Base-by-base conservation (phyloP, 2,888 invertebrate genomes). In the Microctonus brassicae region DNA sequence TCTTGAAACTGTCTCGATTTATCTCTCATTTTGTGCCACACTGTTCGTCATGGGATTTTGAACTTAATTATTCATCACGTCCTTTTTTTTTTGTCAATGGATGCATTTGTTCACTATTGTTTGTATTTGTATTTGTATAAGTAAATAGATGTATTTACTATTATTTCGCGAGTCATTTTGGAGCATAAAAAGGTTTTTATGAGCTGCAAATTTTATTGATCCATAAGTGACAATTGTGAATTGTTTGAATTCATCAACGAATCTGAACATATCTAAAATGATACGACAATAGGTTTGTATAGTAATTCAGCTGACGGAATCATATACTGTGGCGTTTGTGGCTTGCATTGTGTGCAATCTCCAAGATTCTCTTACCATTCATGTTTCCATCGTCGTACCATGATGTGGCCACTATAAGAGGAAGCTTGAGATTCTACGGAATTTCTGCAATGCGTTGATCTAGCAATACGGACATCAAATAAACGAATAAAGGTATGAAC, bases 391-490 rank as follows among this genome's bases (percentile, higher is more conserved):
- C n/a, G 11, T 17, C 17, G 3, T 47, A 17, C 47, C 47, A n/a
- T 17, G 47, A 47, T 17, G 47, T 42, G 34, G 34, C 39, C 71
- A 81, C 80, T 82, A 79, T 82, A 78, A 80, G 84, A 79, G 78
- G 76, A 20, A 33, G 77, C 75, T 78, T 74, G 81, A 80, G 82
- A 72, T 80, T n/a, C 24, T 78, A 77, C 77, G 80, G 83, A 86
- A 86, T 83, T 86, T 86, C 83, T 83, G 84, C 85, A 86, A 86
- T 83, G 85, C 84, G 84, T 84, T 86, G 85, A 86, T 85, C 83
- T 81, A 80, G 75, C 74, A 77, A 77, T 78, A 63, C 62, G 68
- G 29, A 58, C 58, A 20, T 20, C n/a, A 9, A 39, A 47, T 55
- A 68, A 34, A 58, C 17, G 34, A 58, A 58, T 33, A 33, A 29